These are phyloP conservation scores for Dunckerocampus dactyliophorus DNA, from an alignment of 2,113 vertebrate species.

Conservation along the genomic window DNA sequence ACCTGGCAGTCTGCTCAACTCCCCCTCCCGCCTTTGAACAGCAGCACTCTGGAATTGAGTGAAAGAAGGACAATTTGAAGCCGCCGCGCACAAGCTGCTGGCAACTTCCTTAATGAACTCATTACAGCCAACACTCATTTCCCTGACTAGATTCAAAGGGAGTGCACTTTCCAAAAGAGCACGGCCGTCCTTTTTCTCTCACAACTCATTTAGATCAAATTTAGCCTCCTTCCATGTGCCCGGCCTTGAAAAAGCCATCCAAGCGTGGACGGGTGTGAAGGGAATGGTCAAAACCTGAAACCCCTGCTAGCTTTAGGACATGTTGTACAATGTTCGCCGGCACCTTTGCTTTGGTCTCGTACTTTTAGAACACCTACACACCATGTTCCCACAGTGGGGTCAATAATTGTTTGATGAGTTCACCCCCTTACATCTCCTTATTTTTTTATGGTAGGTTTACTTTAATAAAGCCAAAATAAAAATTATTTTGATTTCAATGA, in stretches of 20 bases:
- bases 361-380: too few relatives aligned
- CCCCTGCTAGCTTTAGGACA: not conserved
- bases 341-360: not conserved
- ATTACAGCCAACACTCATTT: constrained; percentile 57
- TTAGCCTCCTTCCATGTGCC: constrained; percentile 23
- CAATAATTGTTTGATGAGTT: too few relatives aligned
- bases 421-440: not conserved
- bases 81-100: constrained; percentile 33
- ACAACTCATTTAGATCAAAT: constrained; percentile 36
- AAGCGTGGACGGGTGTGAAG: constrained; percentile 25
- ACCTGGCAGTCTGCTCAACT: constrained; percentile 19
- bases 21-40: constrained; percentile 24
- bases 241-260: constrained; percentile 9
- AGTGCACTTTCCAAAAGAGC: constrained; percentile 30
- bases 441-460: too few relatives aligned
- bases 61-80: constrained; percentile 39
- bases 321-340: not conserved
- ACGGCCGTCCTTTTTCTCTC: constrained; percentile 29
- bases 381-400: too few relatives aligned
- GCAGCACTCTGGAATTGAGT: constrained; percentile 33
- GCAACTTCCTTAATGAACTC: constrained; percentile 54
- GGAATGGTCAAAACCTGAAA: constrained; percentile 18
- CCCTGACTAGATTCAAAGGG: constrained; percentile 48
- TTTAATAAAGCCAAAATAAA: not conserved
- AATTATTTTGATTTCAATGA: too few relatives aligned